Percentiles rank a stretch among this genome's conserved stretches.
phyloP scores from a whole-genome alignment of 2,113 vertebrate species.

The Phrynosoma blainvillii region DNA sequence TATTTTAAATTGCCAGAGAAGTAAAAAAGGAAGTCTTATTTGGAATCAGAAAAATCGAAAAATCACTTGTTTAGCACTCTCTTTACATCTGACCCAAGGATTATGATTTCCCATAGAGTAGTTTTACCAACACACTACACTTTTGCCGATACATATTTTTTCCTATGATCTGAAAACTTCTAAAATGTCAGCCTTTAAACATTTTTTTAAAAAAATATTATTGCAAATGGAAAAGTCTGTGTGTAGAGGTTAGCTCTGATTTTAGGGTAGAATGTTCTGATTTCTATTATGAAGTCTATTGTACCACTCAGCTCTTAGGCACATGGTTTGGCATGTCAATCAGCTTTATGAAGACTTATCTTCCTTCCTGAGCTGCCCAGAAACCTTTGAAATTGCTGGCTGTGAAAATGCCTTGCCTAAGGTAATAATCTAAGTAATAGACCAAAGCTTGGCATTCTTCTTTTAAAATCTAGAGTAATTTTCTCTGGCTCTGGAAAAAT shows the following conservation, averaged over 20 bases:
- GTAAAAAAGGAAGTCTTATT: not conserved
- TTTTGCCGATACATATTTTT: not conserved
- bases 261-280: constrained; percentile 3
- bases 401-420: constrained; percentile 12
- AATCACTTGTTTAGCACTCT: not conserved
- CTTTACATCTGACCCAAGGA: not conserved
- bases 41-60: not conserved
- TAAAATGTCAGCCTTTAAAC: constrained; percentile 1
- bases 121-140: not conserved
- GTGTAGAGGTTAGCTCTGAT: constrained; percentile 2
- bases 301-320: constrained; percentile 22
- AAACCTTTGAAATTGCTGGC: constrained; percentile 9
- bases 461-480: constrained; percentile 27
- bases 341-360: constrained; percentile 29
- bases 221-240: not conserved
- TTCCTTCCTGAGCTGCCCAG: constrained; percentile 18
- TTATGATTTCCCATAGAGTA: not conserved
- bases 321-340: constrained; percentile 14
- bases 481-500: constrained; percentile 31
- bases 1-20: not conserved
- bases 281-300: constrained; percentile 23
- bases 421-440: constrained; percentile 32
- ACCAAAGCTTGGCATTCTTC: constrained; percentile 17
- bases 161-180: not conserved
- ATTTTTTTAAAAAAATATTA: not conserved